Evolutionary conservation across 2,113 vertebrate species (phyloP), one percentile per base, ranked within the genome.

Genomic region (Podarcis raffonei): DNA sequence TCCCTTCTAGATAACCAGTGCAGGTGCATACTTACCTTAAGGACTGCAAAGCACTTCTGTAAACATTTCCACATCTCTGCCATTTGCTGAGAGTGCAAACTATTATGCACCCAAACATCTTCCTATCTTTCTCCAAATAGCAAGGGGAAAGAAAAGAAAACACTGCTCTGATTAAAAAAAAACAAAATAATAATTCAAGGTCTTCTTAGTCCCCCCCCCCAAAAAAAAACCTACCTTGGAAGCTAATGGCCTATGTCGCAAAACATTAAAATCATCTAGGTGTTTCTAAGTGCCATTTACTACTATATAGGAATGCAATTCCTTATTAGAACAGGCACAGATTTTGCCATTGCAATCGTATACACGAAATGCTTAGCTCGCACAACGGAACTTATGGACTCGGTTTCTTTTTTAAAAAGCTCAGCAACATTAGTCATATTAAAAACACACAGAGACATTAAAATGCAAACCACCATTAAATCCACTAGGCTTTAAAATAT

Each of bases 181-280:
- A 48, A 0, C 35, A 37, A 37, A 53, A 53, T 12, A 53, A 53
- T 0, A 53, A 87, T 71, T 78, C 62, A 89, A 89, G 82, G 75
- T 86, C 85, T 86, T 85, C 80, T 48, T 53, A 53, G 48, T n/a
- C n/a, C 81, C 53, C 76, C 32, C 39, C 25, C 39, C 42, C 42
- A 8, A 42, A 42, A n/a, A 37, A 84, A 78, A 83, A 22, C n/a
- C 53, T 48, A 81, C 87, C 37, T 68, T 0, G 15, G 39, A 6
- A 66, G 20, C 32, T 22, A 79, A 8, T 78, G 65, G 62, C 74
- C 74, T 59, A 84, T 77, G 74, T 78, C 82, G 69, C 74, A 65
- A 89, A 89, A 77, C 32, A 89, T 83, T 83, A 84, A 84, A 84
- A 89, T 89, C 86, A 85, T 78, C 59, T 88, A 68, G 12, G 32